These are phyloP conservation scores for Phallusia fumigata DNA, from an alignment of 23 tunicate genomes.

Conservation along the genomic window DNA sequence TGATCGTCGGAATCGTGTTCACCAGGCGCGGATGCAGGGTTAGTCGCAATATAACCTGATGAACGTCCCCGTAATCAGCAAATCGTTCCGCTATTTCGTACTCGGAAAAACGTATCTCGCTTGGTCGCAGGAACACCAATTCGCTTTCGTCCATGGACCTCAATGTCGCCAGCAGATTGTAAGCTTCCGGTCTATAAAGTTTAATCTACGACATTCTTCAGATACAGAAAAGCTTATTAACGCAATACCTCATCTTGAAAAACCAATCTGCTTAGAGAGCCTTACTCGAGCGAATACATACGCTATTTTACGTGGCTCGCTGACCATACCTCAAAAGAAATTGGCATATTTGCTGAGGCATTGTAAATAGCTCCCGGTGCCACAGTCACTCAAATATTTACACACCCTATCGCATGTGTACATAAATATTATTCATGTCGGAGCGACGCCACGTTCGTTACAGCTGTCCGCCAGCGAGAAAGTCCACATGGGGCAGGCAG, in stretches of 20 bases:
- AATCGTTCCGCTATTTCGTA: constrained; percentile 38
- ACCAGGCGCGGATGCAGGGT: constrained; percentile 34
- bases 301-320: background rate
- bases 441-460: too few relatives aligned
- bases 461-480: background rate
- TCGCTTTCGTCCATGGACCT: background rate
- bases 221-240: too few relatives aligned
- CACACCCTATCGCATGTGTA: background rate
- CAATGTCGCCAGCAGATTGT: too few relatives aligned
- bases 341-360: background rate
- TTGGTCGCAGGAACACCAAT: constrained; percentile 30
- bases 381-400: constrained; percentile 2
- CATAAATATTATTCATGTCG: background rate
- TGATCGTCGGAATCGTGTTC: constrained; percentile 46
- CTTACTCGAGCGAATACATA: too few relatives aligned
- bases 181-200: too few relatives aligned
- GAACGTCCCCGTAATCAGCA: constrained; percentile 35
- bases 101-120: constrained; percentile 47
- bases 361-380: background rate
- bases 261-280: too few relatives aligned
- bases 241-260: too few relatives aligned
- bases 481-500: background rate
- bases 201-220: too few relatives aligned
- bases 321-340: background rate
- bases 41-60: constrained; percentile 25